These are phyloP conservation scores for Myzus persicae DNA, from an alignment of 1,140 invertebrate genomes.

Conservation along the genomic window DNA sequence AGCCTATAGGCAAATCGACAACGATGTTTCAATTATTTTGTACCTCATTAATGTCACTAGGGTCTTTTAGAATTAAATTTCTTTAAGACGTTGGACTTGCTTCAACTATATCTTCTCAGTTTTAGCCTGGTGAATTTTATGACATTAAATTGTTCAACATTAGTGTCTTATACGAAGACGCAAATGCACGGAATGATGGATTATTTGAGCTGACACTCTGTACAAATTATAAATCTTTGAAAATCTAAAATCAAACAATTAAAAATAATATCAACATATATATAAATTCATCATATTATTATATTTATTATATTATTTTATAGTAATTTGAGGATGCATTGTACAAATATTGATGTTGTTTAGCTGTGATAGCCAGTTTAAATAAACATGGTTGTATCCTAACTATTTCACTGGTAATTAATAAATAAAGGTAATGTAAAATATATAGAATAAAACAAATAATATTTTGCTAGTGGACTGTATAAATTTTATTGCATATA, in stretches of 20 bases:
- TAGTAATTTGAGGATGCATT: too few relatives aligned
- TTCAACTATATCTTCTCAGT: constrained; percentile 2
- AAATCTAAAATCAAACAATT: not conserved
- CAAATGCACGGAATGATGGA: not conserved
- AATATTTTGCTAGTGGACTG: too few relatives aligned
- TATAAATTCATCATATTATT: too few relatives aligned
- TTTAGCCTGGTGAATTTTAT: not conserved
- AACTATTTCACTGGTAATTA: too few relatives aligned
- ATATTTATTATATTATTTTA: too few relatives aligned
- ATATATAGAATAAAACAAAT: too few relatives aligned
- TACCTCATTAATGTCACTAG: not conserved
- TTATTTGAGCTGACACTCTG: not conserved
- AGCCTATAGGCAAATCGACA: not conserved
- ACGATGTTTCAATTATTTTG: not conserved
- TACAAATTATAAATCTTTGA: not conserved
- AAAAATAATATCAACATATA: too few relatives aligned
- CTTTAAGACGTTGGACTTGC: not conserved
- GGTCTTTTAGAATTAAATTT: not conserved
- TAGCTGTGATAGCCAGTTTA: too few relatives aligned
- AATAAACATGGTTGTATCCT: too few relatives aligned
- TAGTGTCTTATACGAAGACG: not conserved
- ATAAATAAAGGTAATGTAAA: too few relatives aligned
- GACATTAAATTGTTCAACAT: constrained; percentile 2
- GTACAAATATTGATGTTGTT: too few relatives aligned
- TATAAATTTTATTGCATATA: too few relatives aligned